Evolutionary conservation across 2,888 invertebrate genomes (phyloP).

Genomic region (Patella ulyssiponensis): DNA sequence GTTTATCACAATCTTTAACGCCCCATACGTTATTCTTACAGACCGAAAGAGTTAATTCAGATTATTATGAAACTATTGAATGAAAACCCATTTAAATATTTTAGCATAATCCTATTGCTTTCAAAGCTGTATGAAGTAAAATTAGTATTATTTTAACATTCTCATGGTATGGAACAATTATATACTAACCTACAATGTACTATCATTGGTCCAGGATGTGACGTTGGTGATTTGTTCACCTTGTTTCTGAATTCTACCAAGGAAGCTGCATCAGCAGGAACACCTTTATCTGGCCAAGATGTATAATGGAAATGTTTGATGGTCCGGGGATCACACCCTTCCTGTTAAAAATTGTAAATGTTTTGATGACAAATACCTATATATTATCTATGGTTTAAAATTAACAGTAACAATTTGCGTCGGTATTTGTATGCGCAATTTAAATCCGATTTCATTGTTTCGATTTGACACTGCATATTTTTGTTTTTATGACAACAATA

Average conservation of each 20-base stretch:
- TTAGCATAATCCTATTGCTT: too few relatives aligned
- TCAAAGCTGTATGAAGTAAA: background rate
- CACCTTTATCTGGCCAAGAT: slow-evolving; percentile 66
- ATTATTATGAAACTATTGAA: too few relatives aligned
- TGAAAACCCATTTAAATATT: too few relatives aligned
- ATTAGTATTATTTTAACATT: background rate
- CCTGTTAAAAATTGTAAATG: background rate
- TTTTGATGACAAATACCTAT: background rate
- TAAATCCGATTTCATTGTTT: too few relatives aligned
- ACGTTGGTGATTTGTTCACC: slow-evolving; percentile 42
- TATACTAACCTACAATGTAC: slow-evolving; percentile 48
- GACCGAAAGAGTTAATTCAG: too few relatives aligned
- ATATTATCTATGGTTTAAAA: too few relatives aligned
- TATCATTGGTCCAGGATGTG: slow-evolving; percentile 37
- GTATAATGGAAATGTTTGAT: slow-evolving; percentile 64
- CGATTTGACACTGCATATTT: too few relatives aligned
- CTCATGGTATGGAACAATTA: background rate
- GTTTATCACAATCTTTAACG: too few relatives aligned
- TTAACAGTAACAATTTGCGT: too few relatives aligned
- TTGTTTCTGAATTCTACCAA: slow-evolving; percentile 57
- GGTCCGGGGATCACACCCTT: slow-evolving; percentile 18
- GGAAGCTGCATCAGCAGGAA: slow-evolving; percentile 48
- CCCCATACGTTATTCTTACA: too few relatives aligned
- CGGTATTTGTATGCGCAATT: too few relatives aligned
- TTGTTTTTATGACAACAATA: too few relatives aligned